Base-by-base conservation (phyloP, 2,888 invertebrate species). In the Lottia gigantea region DNA sequence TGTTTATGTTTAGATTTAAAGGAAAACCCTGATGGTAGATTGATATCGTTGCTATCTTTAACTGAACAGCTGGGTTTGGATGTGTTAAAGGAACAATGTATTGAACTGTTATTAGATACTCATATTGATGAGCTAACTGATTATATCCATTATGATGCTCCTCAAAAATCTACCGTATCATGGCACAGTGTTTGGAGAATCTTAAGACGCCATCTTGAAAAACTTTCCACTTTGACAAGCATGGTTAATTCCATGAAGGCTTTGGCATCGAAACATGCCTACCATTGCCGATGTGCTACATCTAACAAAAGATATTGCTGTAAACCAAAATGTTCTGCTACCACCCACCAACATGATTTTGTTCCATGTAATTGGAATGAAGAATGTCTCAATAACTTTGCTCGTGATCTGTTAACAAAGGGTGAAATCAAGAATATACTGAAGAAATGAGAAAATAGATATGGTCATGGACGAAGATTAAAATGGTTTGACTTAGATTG, bases 181-280 rank as follows among this genome's bases (percentile, higher is more conserved):
- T 55, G 55, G 55, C 19, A 55, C 55, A 55, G 55, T 55, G 55
- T 55, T 23, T 55, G 55, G 55, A 55, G 55, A 55, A 55, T 55
- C 23, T 23, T 55, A 2, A 19, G 55, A 12, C 55, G 23, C 12
- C 55, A 55, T 23, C 23, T 55, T 23, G 55, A 55, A 55, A 55
- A 55, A 55, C 55, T 55, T 19, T 55, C 55, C 23, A 55, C 55
- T 23, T 23, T 55, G 19, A 55, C 55, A 11, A 19, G 23, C 23
- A 23, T 55, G 19, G 55, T 55, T 23, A 55, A 55, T 55, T 55
- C 55, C 55, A 55, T 55, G 55, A 55, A 55, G 19, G 19, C 55
- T 55, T 19, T 55, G 23, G 55, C 55, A 55, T 55, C 55, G 19
- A 55, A 55, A 55, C 55, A 55, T 55, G 19, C 19, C 23, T 23